These are phyloP conservation scores for Lomographa bimaculata DNA, from an alignment of 2,888 invertebrate genomes.

Conservation along the genomic window DNA sequence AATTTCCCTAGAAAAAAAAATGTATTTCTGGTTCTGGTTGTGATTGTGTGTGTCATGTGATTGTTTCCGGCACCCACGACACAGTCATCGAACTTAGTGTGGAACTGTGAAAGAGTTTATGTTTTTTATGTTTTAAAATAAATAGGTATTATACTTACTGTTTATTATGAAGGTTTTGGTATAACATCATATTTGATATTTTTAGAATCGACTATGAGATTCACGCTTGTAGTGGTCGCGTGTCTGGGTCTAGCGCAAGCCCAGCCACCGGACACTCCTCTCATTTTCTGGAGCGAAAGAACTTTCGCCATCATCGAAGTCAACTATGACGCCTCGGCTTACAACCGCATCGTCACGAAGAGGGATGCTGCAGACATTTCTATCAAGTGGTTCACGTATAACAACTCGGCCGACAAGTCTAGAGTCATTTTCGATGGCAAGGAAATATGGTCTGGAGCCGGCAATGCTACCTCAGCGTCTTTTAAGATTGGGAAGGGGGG, in stretches of 20 bases:
- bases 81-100: no score
- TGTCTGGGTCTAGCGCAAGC: slow-evolving; percentile 47
- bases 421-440: slow-evolving; percentile 63
- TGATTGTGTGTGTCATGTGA: no score
- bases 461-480: slow-evolving; percentile 61
- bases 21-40: no score
- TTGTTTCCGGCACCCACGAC: no score
- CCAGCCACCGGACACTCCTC: slow-evolving; percentile 69
- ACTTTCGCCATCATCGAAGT: slow-evolving; percentile 76
- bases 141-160: no score
- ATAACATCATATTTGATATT: no score
- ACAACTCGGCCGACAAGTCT: slow-evolving; percentile 65
- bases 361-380: slow-evolving; percentile 71
- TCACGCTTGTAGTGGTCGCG: slow-evolving; percentile 54
- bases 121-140: no score
- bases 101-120: no score
- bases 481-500: slow-evolving; percentile 77
- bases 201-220: no score
- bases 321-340: slow-evolving; percentile 77
- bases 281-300: slow-evolving; percentile 75
- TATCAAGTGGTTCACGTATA: slow-evolving; percentile 78
- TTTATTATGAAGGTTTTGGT: no score
- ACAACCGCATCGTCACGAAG: slow-evolving; percentile 71
- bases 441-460: slow-evolving; percentile 67
- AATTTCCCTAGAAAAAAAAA: no score